A percentile compares a stretch with the other conserved stretches of the same genome.
Conservation (phyloP, 2,888 invertebrate genomes). For the Amiota mariae region DNA sequence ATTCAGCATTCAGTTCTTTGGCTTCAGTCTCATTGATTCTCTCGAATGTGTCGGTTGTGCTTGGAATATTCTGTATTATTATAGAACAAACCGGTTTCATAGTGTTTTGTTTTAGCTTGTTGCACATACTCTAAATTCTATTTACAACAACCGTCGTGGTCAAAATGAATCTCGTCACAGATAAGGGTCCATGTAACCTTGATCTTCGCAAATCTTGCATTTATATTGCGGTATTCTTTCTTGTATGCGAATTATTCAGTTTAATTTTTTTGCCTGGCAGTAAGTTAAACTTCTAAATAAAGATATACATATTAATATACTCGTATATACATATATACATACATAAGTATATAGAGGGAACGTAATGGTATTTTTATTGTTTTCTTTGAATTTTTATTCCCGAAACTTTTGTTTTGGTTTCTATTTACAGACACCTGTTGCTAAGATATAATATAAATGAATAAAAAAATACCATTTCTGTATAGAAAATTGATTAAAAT, state of each 20-base stretch:
- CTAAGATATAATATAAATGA: not conserved
- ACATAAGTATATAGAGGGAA: not conserved
- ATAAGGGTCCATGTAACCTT: slow-evolving; percentile 56
- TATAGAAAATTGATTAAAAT: too few species aligned
- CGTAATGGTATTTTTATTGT: not conserved
- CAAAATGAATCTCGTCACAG: slow-evolving; percentile 59
- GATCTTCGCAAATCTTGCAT: slow-evolving; percentile 58
- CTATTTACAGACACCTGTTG: slow-evolving; percentile 13
- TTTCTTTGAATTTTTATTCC: not conserved
- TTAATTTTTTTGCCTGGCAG: slow-evolving; percentile 51
- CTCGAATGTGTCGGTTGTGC: not conserved
- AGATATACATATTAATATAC: not conserved
- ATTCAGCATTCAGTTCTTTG: too few species aligned
- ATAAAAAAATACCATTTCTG: too few species aligned
- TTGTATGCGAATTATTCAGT: slow-evolving; percentile 43
- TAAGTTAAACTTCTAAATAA: slow-evolving; percentile 40
- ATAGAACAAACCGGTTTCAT: not conserved
- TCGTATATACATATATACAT: not conserved
- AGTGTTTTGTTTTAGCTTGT: not conserved
- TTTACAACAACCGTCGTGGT: not conserved
- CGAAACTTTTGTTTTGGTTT: not conserved
- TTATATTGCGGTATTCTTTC: slow-evolving; percentile 55
- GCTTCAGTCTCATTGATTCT: too few species aligned
- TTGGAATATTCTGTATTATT: not conserved
- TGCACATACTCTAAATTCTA: not conserved